These are phyloP conservation scores for Rhabdomys dilectus DNA, from an alignment of 2,113 vertebrate genomes.

Conservation along the genomic window DNA sequence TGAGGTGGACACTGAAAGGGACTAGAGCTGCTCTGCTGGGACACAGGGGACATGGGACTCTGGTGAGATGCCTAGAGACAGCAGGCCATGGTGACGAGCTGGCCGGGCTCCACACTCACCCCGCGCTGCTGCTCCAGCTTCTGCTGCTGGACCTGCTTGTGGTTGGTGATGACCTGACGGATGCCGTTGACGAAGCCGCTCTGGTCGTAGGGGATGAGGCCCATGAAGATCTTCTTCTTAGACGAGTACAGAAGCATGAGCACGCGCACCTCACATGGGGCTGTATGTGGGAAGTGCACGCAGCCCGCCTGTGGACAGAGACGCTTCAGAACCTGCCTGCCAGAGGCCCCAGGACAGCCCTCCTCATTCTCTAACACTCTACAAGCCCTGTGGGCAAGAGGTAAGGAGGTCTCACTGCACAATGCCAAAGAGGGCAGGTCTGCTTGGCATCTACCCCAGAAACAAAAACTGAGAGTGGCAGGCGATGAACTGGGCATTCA, in stretches of 20 bases:
- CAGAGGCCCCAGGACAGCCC: fast-evolving
- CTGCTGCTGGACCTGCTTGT: constrained; percentile 88
- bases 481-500: not conserved
- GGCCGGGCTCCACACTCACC: constrained; percentile 80
- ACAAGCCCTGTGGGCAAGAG: not conserved
- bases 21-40: fast-evolving
- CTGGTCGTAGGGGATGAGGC: constrained; percentile 97
- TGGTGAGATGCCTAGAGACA: not conserved
- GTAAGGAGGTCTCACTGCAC: not conserved
- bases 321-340: too few relatives aligned
- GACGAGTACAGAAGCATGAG: constrained; percentile 97
- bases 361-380: not conserved
- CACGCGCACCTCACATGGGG: constrained; percentile 95
- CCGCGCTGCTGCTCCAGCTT: constrained; percentile 72
- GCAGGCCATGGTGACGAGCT: constrained; percentile 80
- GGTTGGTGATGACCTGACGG: constrained; percentile 97
- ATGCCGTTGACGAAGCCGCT: constrained; percentile 97
- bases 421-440: not conserved
- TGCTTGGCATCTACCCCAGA: not conserved
- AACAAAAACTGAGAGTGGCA: not conserved
- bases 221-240: constrained; percentile 98
- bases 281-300: constrained; percentile 96
- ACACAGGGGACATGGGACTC: not conserved
- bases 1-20: not conserved
- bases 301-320: constrained; percentile 92